Evolutionary conservation across 2,797 vertebrate genomes (phyloP), one percentile per base, ranked within the genome.

Genomic region (Pagetopsis macropterus): DNA sequence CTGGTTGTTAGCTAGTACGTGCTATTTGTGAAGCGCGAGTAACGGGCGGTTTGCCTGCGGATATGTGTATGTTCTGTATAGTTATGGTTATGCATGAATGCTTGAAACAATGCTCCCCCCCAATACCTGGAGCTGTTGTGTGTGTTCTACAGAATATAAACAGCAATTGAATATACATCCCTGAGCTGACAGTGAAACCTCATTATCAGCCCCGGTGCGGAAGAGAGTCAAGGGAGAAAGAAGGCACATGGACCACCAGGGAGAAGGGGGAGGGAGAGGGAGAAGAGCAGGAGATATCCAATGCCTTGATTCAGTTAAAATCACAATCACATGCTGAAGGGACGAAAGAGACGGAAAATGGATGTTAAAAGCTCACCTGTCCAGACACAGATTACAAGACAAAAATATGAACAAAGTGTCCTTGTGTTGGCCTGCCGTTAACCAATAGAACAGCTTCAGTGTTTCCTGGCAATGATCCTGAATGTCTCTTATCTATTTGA

Each of bases 141-240:
- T 76, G 74, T 40, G 33, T 75, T 63, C n/a, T 43, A 82, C 64
- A 79, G 76, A 74, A 81, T 45, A 81, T 45, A 67, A 33, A 71
- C 76, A 81, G 66, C 67, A 77, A 86, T 87, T 85, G 82, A 89
- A 88, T 88, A 71, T 64, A 69, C 56, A 80, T 85, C 55, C 63
- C 65, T 64, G 33, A 75, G 66, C 76, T 76, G 65, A 37, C 72
- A 60, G 71, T 68, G 71, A 79, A 84, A 85, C 68, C 73, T 89
- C 70, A 83, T 87, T 89, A 87, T 78, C 59, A 61, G 69, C 56
- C 68, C 19, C 61, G 56, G 43, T 63, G 60, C 27, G 10, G 65
- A 58, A 31, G 64, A 81, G 70, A 74, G 43, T 70, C 65, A n/a
- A 65, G 69, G 58, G 83, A 84, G 72, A 72, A 81, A 84, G 72